Percentiles rank a stretch among this genome's conserved stretches.
phyloP scores from a whole-genome alignment of 2,888 invertebrate species.

The Horisme vitalbata region DNA sequence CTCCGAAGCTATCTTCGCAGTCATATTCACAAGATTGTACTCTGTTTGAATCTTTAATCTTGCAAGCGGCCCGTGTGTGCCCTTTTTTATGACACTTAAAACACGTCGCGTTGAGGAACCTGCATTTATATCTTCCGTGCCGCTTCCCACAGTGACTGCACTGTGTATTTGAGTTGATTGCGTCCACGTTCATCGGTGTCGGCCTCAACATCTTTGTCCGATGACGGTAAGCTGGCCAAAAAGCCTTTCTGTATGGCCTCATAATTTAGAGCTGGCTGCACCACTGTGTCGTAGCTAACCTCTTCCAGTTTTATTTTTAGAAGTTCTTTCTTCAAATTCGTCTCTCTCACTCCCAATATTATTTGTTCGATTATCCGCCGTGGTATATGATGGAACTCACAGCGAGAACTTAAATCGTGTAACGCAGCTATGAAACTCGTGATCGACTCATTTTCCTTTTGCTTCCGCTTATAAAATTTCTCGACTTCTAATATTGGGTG shows the following conservation, averaged over 20 bases:
- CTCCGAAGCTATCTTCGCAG: background rate
- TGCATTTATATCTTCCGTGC: no score
- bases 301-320: background rate
- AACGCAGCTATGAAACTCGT: constrained; percentile 3
- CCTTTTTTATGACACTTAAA: no score
- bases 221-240: no score
- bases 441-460: constrained; percentile 6
- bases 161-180: no score
- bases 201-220: no score
- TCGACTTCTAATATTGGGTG: constrained; percentile 15
- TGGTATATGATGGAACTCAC: background rate
- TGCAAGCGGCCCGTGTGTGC: no score
- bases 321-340: background rate
- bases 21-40: background rate
- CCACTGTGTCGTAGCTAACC: constrained; percentile 1
- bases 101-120: no score
- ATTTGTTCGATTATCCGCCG: background rate
- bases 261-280: background rate
- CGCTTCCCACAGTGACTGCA: no score
- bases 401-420: background rate
- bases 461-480: no score
- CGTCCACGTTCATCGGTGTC: no score
- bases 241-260: no score
- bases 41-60: no score
- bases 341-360: background rate